phyloP scores from a whole-genome alignment of 2,888 invertebrate species.

The Cacoxenus indagator region DNA sequence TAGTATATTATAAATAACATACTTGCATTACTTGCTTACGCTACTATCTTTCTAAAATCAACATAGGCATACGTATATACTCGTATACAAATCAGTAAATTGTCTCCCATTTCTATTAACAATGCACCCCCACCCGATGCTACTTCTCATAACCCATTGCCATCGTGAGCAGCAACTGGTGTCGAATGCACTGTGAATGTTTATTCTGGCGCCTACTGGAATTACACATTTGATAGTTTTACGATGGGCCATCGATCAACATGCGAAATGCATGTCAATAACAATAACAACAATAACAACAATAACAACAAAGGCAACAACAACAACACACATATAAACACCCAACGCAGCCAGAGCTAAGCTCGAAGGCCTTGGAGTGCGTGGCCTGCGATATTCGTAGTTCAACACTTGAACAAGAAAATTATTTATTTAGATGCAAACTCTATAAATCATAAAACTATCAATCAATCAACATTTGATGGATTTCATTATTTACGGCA shows the following conservation, averaged over 20 bases:
- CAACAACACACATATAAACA: too few species aligned
- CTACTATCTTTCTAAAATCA: background rate
- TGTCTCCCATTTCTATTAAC: background rate
- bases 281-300: background rate
- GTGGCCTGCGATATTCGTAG: background rate
- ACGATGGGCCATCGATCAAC: slow-evolving; percentile 50
- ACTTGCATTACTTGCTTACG: background rate
- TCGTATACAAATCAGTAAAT: background rate
- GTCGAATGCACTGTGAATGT: background rate
- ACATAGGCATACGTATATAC: too few species aligned
- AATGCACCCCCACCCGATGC: too few species aligned
- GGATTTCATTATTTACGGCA: background rate
- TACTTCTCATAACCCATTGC: too few species aligned
- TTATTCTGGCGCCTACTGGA: slow-evolving; percentile 53
- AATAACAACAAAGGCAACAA: too few species aligned
- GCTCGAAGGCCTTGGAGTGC: background rate
- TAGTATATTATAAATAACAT: background rate
- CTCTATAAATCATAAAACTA: slow-evolving; percentile 12
- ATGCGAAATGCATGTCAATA: background rate
- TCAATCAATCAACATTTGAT: slow-evolving; percentile 19
- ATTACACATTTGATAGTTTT: slow-evolving; percentile 52
- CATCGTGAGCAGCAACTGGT: background rate
- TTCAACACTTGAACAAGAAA: slow-evolving; percentile 3
- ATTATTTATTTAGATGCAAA: background rate
- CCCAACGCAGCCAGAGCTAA: too few species aligned